phyloP scores from a whole-genome alignment of 1,140 invertebrate species.

The Drosophila malerkotliana region DNA sequence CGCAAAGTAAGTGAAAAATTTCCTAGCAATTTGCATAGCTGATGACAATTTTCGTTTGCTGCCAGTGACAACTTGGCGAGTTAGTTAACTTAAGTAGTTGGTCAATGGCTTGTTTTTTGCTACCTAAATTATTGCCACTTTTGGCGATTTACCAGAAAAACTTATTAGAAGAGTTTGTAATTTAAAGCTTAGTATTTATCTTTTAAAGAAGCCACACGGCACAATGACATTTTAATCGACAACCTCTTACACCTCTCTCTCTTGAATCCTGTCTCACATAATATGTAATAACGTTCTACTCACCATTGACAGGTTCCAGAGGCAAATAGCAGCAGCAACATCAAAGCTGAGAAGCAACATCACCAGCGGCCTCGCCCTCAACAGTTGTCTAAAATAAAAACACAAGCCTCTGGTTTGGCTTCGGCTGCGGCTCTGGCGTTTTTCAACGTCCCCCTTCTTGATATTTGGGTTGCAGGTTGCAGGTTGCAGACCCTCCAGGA shows the following conservation, averaged over 20 bases:
- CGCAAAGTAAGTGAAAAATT: constrained; percentile 64
- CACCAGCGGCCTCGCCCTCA: constrained; percentile 56
- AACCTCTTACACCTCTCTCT: constrained; percentile 39
- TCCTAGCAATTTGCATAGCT: constrained; percentile 75
- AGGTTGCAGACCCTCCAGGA: constrained; percentile 16
- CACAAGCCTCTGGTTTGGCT: background rate
- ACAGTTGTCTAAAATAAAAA: constrained; percentile 64
- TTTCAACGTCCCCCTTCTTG: constrained; percentile 20
- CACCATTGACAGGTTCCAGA: constrained; percentile 46
- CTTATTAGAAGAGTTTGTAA: constrained; percentile 20
- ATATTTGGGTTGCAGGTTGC: constrained; percentile 45
- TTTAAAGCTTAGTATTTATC: too few relatives aligned
- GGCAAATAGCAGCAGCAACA: constrained; percentile 18
- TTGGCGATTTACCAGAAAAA: constrained; percentile 19
- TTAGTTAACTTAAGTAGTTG: constrained; percentile 56
- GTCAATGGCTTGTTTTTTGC: constrained; percentile 18
- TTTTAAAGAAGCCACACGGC: constrained; percentile 36
- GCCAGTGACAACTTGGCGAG: constrained; percentile 43
- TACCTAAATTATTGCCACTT: constrained; percentile 23
- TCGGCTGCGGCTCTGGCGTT: constrained; percentile 17
- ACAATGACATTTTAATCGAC: constrained; percentile 81
- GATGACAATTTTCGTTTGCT: constrained; percentile 58
- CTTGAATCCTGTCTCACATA: constrained; percentile 25
- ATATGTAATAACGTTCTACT: constrained; percentile 63
- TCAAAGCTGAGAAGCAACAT: constrained; percentile 13